Conservation (phyloP, 2,113 vertebrate genomes). For the Chascanopsetta lugubris region DNA sequence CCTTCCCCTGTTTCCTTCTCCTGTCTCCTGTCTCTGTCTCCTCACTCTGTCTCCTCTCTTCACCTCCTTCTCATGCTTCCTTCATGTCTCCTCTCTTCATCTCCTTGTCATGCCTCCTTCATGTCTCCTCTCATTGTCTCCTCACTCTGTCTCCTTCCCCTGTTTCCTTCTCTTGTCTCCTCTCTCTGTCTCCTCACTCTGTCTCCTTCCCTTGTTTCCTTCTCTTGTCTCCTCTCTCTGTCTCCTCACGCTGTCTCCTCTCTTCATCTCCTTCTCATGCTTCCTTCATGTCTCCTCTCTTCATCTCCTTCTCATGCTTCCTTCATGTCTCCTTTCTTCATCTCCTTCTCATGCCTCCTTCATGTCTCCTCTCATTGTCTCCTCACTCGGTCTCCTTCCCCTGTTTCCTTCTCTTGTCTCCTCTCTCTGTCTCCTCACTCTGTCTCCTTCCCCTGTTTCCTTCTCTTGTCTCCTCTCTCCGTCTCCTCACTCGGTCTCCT, state of each 20-base stretch:
- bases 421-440: conserved; percentile 25
- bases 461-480: conserved; percentile 43
- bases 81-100: conserved; percentile 64
- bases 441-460: background rate
- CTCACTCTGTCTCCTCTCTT: conserved; percentile 11
- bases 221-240: conserved; percentile 41
- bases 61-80: conserved; percentile 44
- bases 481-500: background rate
- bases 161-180: conserved; percentile 33
- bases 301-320: no score
- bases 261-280: conserved; percentile 28
- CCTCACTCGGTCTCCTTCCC: background rate
- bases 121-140: conserved; percentile 2
- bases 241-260: background rate
- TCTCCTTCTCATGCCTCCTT: conserved; percentile 43
- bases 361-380: conserved; percentile 62
- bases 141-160: background rate
- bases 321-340: background rate
- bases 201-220: conserved; percentile 2
- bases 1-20: no score
- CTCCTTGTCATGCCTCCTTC: conserved; percentile 61
- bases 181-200: conserved; percentile 18
- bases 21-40: background rate
- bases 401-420: conserved; percentile 29
- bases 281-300: conserved; percentile 62